Conservation (phyloP, 2,113 vertebrate genomes). For the Esox niger region DNA sequence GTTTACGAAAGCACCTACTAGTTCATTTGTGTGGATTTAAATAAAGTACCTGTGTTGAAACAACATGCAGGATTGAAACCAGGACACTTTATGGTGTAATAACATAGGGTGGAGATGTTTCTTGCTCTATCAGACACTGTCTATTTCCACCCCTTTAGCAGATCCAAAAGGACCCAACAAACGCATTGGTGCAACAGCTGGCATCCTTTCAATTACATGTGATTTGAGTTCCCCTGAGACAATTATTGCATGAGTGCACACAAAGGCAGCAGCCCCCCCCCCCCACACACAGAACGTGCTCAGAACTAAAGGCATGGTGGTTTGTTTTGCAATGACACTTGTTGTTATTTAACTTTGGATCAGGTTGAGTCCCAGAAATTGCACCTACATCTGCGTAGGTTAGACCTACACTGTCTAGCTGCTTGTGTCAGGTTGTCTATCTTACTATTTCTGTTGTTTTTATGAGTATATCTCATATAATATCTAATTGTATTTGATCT, state of each 20-base stretch:
- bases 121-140: background rate
- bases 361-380: slow-evolving; percentile 49
- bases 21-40: too few species aligned
- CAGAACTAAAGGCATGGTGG: slow-evolving; percentile 24
- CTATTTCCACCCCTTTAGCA: slow-evolving; percentile 15
- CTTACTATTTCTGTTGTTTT: too few species aligned
- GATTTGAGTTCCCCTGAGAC: slow-evolving; percentile 56
- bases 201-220: slow-evolving; percentile 54
- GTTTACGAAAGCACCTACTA: too few species aligned
- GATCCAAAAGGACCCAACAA: slow-evolving; percentile 55
- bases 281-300: slow-evolving; percentile 26
- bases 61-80: background rate
- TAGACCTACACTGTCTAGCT: slow-evolving; percentile 61
- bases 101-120: background rate
- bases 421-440: slow-evolving; percentile 42
- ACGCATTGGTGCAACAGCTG: slow-evolving; percentile 68
- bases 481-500: too few species aligned
- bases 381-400: slow-evolving; percentile 32
- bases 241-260: slow-evolving; percentile 52
- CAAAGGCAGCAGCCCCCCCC: slow-evolving; percentile 40
- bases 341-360: slow-evolving; percentile 51
- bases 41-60: too few species aligned
- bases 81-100: background rate
- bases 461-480: too few species aligned
- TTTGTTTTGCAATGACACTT: slow-evolving; percentile 57